Percentiles rank a stretch among this genome's conserved stretches.
phyloP scores from a whole-genome alignment of 2,113 vertebrate genomes.

The Melanocharis versteri region DNA sequence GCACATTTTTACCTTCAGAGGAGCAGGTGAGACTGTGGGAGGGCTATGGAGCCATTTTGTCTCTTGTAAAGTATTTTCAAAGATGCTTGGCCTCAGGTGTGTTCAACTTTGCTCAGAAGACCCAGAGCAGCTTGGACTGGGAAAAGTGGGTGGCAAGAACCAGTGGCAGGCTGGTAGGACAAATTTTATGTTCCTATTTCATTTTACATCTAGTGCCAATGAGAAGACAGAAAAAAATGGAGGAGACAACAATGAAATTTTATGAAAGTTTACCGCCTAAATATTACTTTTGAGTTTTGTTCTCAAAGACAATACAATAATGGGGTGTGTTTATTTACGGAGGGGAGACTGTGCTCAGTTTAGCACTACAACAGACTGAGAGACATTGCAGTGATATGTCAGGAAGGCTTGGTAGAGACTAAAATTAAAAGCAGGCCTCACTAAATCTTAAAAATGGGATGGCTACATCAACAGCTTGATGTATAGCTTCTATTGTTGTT shows the following conservation, averaged over 20 bases:
- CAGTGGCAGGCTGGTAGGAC: background rate
- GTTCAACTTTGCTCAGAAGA: background rate
- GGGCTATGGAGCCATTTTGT: background rate
- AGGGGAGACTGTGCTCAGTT: background rate
- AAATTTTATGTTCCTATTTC: background rate
- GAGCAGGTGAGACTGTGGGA: background rate
- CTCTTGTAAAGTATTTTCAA: background rate
- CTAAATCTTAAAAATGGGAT: constrained; percentile 36
- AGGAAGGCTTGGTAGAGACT: background rate
- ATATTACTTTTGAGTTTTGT: background rate
- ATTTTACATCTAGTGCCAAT: background rate
- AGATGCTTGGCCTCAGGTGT: background rate
- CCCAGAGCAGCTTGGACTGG: background rate
- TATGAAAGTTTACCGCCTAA: background rate
- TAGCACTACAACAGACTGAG: background rate
- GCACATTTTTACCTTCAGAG: background rate
- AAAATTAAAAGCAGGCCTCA: constrained; percentile 46
- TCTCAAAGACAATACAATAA: background rate
- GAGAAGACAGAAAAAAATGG: background rate
- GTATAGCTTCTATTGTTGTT: constrained; percentile 37
- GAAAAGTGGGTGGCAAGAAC: background rate
- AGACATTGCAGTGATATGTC: background rate
- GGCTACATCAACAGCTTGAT: constrained; percentile 41
- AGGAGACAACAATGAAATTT: background rate
- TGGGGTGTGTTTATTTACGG: background rate